Conservation (phyloP, 2,797 vertebrate genomes). For the Lindbergichthys nudifrons region DNA sequence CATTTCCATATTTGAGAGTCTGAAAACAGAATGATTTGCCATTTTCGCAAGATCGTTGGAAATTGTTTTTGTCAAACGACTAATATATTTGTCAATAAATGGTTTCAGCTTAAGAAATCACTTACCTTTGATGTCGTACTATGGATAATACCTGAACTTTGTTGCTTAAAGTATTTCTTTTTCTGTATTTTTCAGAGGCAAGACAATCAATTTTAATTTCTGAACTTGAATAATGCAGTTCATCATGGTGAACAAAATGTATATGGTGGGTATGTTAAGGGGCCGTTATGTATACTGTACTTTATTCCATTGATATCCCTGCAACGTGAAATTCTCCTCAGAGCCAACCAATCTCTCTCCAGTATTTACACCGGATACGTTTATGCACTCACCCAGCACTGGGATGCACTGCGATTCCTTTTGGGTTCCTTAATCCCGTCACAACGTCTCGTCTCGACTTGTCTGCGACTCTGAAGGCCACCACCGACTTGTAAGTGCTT, state of each 20-base stretch:
- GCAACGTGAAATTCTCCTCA: not conserved
- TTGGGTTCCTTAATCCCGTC: slow-evolving; percentile 75
- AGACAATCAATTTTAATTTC: not conserved
- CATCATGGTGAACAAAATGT: not conserved
- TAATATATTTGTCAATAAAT: no score
- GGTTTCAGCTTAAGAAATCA: not conserved
- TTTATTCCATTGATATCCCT: not conserved
- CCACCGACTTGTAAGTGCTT: slow-evolving; percentile 66
- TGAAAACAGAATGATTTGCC: no score
- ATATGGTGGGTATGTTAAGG: not conserved
- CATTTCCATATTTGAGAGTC: no score
- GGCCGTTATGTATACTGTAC: not conserved
- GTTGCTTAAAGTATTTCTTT: not conserved
- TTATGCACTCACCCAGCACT: slow-evolving; percentile 75
- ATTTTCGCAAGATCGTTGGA: no score
- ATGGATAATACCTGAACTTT: not conserved
- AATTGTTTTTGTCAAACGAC: no score
- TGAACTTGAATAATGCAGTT: not conserved
- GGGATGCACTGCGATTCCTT: slow-evolving; percentile 82
- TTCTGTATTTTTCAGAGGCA: not conserved
- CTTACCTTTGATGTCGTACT: not conserved
- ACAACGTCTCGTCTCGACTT: slow-evolving; percentile 80
- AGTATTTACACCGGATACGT: not conserved
- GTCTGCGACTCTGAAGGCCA: slow-evolving; percentile 79
- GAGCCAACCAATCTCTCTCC: not conserved